Percentiles rank a stretch among this genome's conserved stretches.
Conservation (phyloP, 2,888 invertebrate genomes). For the Xestia rhomboidea region DNA sequence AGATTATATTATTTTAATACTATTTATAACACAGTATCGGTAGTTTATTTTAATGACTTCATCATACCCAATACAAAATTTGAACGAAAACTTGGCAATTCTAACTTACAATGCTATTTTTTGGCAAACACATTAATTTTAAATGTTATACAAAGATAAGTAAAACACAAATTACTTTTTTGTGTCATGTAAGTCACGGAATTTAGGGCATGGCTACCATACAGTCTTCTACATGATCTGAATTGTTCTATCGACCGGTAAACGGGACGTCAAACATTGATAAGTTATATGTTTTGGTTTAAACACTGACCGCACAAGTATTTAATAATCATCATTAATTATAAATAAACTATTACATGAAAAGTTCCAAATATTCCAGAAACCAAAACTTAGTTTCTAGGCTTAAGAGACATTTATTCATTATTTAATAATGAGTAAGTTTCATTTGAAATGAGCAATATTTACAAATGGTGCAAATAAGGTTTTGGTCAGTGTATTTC, state of each 20-base stretch:
- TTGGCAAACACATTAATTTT: slow-evolving; percentile 72
- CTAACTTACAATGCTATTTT: slow-evolving; percentile 74
- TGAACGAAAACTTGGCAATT: slow-evolving; percentile 60
- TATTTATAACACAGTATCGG: slow-evolving; percentile 43
- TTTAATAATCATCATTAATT: background rate
- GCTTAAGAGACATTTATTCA: background rate
- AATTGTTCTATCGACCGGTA: slow-evolving; percentile 17
- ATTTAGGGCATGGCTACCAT: slow-evolving; percentile 36
- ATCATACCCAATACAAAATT: slow-evolving; percentile 64
- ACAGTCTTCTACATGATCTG: slow-evolving; percentile 42
- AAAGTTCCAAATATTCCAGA: slow-evolving; percentile 3
- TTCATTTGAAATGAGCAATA: slow-evolving; percentile 1
- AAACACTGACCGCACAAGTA: slow-evolving; percentile 32
- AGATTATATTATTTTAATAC: slow-evolving; percentile 42
- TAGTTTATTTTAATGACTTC: slow-evolving; percentile 57
- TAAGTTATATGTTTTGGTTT: slow-evolving; percentile 11
- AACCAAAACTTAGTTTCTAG: background rate
- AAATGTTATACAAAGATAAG: slow-evolving; percentile 68
- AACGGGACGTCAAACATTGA: background rate
- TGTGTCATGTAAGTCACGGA: slow-evolving; percentile 37
- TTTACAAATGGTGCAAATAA: slow-evolving; percentile 18
- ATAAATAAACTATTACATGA: background rate
- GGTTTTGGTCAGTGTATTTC: slow-evolving; percentile 30
- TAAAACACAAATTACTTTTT: slow-evolving; percentile 52
- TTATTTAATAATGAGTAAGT: background rate